Evolutionary conservation across 2,888 invertebrate species (phyloP), one percentile per base, ranked within the genome.

Genomic region (Agonopterix subpropinquella): DNA sequence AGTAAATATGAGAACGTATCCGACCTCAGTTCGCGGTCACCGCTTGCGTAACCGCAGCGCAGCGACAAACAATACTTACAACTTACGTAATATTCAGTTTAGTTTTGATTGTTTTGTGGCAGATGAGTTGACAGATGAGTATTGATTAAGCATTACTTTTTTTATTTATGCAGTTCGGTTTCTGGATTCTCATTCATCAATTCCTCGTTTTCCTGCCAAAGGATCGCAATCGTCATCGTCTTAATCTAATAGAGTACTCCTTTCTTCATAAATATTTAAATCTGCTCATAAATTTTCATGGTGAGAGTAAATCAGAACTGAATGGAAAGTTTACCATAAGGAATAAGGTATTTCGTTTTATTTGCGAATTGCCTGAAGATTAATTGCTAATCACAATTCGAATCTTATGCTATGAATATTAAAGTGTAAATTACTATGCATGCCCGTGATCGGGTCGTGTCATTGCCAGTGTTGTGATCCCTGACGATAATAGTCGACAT

Each of bases 1-100:
- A 79, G 80, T 81, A 85, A 84, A 85, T 84, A 86, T 82, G 85
- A 85, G 87, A 86, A 83, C 84, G 80, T 73, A 82, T 70, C 74
- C 79, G 84, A 84, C 87, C 87, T 86, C 69, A 65, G 73, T 83
- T 86, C 80, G 84, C 85, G 88, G 87, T 80, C 88, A 76, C 71
- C 58, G 51, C 67, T 88, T 86, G 83, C 78, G 85, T 83, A 85
- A 87, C 71, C 64, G 58, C 65, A 28, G 28, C 28, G 28, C 11
- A 65, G 63, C 74, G 77, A 81, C 81, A 78, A 76, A 86, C 86
- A 86, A 84, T 85, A 76, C 77, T 66, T 71, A 64, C 67, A 59
- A 65, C 60, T 75, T 68, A 73, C 70, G 77, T 79, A 76, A 78
- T 66, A 54, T 59, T 53, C 57, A 59, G 62, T 68, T 59, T 60